Percentiles rank a stretch among this genome's conserved stretches.
phyloP scores from a whole-genome alignment of 1,140 invertebrate species.

The Portunus trituberculatus region DNA sequence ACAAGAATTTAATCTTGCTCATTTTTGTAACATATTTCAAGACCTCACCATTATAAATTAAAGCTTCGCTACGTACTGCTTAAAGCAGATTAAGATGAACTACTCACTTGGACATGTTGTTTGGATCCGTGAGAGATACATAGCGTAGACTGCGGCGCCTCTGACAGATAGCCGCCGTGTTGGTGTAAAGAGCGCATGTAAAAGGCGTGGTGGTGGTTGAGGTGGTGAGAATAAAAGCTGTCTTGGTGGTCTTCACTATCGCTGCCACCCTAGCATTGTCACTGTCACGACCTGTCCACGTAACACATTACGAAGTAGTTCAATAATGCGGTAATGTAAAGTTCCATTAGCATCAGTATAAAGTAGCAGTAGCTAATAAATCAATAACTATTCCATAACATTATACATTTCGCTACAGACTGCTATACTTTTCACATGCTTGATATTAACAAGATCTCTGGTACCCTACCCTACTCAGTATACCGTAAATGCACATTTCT shows the following conservation, averaged over 20 bases:
- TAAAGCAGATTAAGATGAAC: neutral
- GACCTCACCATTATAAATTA: too few relatives aligned
- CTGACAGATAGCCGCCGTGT: slow-evolving; percentile 36
- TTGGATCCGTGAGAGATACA: neutral
- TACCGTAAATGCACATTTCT: too few relatives aligned
- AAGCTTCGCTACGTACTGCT: too few relatives aligned
- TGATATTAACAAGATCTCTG: too few relatives aligned
- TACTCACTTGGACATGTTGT: neutral
- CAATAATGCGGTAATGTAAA: too few relatives aligned
- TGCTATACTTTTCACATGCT: too few relatives aligned
- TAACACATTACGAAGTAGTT: too few relatives aligned
- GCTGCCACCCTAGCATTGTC: slow-evolving; percentile 62
- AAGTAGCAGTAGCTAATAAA: neutral
- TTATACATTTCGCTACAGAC: neutral
- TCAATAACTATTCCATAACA: neutral
- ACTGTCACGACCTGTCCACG: slow-evolving; percentile 29
- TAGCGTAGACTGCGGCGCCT: neutral
- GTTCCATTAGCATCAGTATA: neutral
- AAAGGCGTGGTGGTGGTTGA: slow-evolving; percentile 57
- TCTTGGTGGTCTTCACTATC: slow-evolving; percentile 51
- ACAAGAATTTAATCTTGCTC: neutral
- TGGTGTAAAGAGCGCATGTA: slow-evolving; percentile 50
- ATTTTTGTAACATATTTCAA: too few relatives aligned
- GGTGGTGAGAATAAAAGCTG: slow-evolving; percentile 56
- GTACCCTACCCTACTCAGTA: too few relatives aligned